Percentiles rank a stretch among this genome's conserved stretches.
Conservation (phyloP, 2,888 invertebrate species). For the Helobdella robusta region DNA sequence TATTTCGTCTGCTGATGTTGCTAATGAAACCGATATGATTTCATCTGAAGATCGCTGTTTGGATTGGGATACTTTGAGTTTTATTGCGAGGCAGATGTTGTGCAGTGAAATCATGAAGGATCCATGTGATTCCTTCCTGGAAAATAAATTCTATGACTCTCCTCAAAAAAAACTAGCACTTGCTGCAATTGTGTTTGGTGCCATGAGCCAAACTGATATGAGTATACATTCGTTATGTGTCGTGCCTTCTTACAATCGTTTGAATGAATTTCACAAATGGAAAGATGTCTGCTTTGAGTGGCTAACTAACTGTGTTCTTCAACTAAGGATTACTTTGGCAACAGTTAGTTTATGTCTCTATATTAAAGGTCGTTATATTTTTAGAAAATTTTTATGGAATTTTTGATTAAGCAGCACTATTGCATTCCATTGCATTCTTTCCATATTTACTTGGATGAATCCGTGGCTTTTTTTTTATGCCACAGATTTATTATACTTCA, state of each 20-base stretch:
- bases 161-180: constrained; percentile 41
- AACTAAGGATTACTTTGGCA: constrained; percentile 41
- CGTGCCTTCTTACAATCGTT: constrained; percentile 39
- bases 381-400: not conserved
- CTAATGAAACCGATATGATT: too few species aligned
- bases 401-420: not conserved
- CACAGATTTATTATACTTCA: too few species aligned
- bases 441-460: too few species aligned
- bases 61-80: constrained; percentile 36
- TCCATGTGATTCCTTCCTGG: constrained; percentile 39
- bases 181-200: constrained; percentile 42
- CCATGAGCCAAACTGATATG: constrained; percentile 37
- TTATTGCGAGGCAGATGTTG: constrained; percentile 42
- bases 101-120: constrained; percentile 46
- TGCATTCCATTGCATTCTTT: too few species aligned
- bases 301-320: constrained; percentile 40
- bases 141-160: constrained; percentile 43
- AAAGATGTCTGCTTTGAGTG: constrained; percentile 40
- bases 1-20: too few species aligned
- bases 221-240: constrained; percentile 42
- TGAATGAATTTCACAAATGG: constrained; percentile 39
- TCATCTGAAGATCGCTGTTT: constrained; percentile 27
- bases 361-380: not conserved
- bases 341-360: constrained; percentile 36
- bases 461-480: too few species aligned